These are phyloP conservation scores for Chauna torquata DNA, from an alignment of 2,113 vertebrate genomes.

Conservation along the genomic window DNA sequence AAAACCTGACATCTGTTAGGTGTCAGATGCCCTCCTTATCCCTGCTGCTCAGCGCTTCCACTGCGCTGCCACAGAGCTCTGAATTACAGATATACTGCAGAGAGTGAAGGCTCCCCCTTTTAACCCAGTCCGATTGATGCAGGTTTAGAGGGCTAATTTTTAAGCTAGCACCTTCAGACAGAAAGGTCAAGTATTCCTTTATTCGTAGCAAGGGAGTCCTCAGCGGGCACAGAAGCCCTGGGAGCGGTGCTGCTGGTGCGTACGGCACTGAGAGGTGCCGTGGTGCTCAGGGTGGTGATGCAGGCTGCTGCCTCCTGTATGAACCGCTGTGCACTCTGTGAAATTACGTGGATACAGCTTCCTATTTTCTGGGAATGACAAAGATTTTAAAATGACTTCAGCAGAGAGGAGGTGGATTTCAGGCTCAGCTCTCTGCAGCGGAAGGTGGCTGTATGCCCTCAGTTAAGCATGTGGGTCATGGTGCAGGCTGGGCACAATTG, in stretches of 20 bases:
- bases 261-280: rapidly evolving
- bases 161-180: neutral
- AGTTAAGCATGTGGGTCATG: rapidly evolving
- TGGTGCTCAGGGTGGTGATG: rapidly evolving
- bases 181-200: neutral
- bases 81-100: neutral
- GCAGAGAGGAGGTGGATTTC: neutral
- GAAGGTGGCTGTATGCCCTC: neutral
- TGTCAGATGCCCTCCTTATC: constrained; percentile 7
- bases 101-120: neutral
- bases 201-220: neutral
- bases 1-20: constrained; percentile 31
- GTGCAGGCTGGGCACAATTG: neutral
- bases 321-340: neutral
- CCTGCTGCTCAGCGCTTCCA: neutral
- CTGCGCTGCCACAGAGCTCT: neutral
- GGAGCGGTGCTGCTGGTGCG: rapidly evolving
- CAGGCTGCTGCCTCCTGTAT: neutral
- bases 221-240: neutral
- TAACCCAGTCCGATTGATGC: neutral
- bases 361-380: neutral
- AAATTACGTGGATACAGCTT: neutral
- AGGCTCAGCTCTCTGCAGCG: neutral
- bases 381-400: neutral
- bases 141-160: constrained; percentile 1